Conservation (phyloP, 2,797 vertebrate species). For the Pempheris klunzingeri region DNA sequence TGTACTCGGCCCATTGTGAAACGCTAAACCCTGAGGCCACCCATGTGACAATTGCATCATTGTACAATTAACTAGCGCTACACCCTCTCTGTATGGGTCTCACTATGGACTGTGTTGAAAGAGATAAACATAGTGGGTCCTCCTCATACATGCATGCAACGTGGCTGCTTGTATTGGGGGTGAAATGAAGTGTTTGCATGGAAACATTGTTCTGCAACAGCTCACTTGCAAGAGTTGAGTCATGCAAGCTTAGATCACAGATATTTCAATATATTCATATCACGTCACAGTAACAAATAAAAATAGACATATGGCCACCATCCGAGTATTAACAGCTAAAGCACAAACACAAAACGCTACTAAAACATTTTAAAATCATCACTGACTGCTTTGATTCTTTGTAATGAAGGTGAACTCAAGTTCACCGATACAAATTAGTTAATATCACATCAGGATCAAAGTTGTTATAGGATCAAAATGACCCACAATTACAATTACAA, state of each 20-base stretch:
- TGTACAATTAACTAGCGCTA: slow-evolving; percentile 19
- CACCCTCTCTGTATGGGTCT: neutral
- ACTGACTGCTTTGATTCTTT: neutral
- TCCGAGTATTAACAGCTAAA: slow-evolving; percentile 48
- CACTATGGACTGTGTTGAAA: slow-evolving; percentile 7
- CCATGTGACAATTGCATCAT: slow-evolving; percentile 29
- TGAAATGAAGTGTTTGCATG: neutral
- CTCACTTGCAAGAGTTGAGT: slow-evolving; percentile 8
- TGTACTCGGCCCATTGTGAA: slow-evolving; percentile 18
- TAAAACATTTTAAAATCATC: neutral
- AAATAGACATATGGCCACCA: slow-evolving; percentile 56
- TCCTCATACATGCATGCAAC: neutral
- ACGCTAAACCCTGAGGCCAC: slow-evolving; percentile 26
- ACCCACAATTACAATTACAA: too few relatives aligned
- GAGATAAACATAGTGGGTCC: neutral
- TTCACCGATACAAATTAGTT: neutral
- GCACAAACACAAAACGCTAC: neutral
- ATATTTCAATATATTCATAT: neutral
- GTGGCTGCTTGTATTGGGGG: neutral
- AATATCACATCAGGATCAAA: neutral
- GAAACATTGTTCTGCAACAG: slow-evolving; percentile 1
- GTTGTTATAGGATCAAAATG: too few relatives aligned
- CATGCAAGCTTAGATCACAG: slow-evolving; percentile 10
- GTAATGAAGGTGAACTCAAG: neutral
- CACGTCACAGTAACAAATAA: neutral